Base-by-base conservation (phyloP, 2,888 invertebrate species). In the Eulithis testata region DNA sequence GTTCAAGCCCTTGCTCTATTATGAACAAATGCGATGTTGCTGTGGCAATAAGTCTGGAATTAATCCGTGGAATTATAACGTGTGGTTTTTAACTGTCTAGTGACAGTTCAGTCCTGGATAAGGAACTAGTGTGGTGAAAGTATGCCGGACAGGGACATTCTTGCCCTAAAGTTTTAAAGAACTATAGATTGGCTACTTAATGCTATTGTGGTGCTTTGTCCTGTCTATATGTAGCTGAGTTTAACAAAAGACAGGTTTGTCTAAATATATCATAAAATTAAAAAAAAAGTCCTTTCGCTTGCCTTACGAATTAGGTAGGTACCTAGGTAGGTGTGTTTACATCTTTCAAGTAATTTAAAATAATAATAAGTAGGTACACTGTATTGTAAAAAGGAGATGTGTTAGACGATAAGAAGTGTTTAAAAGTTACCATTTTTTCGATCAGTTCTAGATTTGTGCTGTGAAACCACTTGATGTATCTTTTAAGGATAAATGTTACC, bases 401-500 rank as follows among this genome's bases (percentile, higher is more conserved):
- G 8, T 40, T 40, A 40, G 40, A 40, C 40, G 40, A 8, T 40
- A 40, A 8, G 49, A 57, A 14, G 45, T 44, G 27, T n/a, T 27
- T 36, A 49, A 51, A 53, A 21, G 45, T 53, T 53, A 21, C 4
- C 8, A 11, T 21, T 47, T 2, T 47, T 49, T 49, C 21, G 8
- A 47, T 37, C 40, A 55, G 47, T 55, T 55, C 6, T 61, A n/a
- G 54, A 36, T 54, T 40, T 21, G 47, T 55, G 27, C 37, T 49
- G 7, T 61, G 12, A n/a, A 40, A 40, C 21, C 11, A 60, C 21
- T 47, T 44, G 44, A 37, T 37, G 31, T 53, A 53, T 53, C 4
- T 54, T 60, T 47, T 61, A 61, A 61, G 49, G 31, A 61, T 50
- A 65, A 60, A 57, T 65, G 51, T 61, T 60, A 56, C 51, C 36